Evolutionary conservation across 2,113 vertebrate species (phyloP).

Genomic region (Uropsilus gracilis): DNA sequence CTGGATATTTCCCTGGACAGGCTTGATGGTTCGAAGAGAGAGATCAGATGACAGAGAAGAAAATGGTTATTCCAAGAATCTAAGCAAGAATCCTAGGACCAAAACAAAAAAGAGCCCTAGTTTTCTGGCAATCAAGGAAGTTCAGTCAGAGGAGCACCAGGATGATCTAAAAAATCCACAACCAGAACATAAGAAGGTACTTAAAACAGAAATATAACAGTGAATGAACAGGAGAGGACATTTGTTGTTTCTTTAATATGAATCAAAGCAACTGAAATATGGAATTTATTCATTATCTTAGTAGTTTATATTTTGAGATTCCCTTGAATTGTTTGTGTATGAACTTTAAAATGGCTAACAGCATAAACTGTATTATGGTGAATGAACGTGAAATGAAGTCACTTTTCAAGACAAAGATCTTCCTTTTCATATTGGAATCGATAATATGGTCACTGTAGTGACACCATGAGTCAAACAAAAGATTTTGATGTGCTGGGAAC

Average conservation of each 20-base stretch:
- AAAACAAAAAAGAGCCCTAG: background rate
- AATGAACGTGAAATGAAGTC: background rate
- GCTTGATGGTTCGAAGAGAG: background rate
- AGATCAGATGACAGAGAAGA: background rate
- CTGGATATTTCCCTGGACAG: background rate
- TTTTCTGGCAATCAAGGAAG: background rate
- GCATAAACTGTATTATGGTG: background rate
- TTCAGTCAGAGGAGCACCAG: background rate
- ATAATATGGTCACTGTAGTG: background rate
- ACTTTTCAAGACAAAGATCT: background rate
- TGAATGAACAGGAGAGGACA: background rate
- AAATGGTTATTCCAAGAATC: background rate
- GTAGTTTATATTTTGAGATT: background rate
- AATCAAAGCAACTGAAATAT: background rate
- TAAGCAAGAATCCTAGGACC: background rate
- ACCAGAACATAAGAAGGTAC: background rate
- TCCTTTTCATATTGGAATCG: background rate
- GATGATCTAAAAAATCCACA: background rate
- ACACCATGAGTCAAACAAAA: background rate
- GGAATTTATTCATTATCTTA: background rate
- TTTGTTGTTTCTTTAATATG: constrained; percentile 3
- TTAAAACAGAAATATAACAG: background rate
- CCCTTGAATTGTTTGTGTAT: background rate
- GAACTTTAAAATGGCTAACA: background rate
- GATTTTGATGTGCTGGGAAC: too few relatives aligned